A percentile compares a stretch with the other conserved stretches of the same genome.
Evolutionary conservation across 2,113 vertebrate genomes (phyloP).

Genomic region (Isichthys henryi): DNA sequence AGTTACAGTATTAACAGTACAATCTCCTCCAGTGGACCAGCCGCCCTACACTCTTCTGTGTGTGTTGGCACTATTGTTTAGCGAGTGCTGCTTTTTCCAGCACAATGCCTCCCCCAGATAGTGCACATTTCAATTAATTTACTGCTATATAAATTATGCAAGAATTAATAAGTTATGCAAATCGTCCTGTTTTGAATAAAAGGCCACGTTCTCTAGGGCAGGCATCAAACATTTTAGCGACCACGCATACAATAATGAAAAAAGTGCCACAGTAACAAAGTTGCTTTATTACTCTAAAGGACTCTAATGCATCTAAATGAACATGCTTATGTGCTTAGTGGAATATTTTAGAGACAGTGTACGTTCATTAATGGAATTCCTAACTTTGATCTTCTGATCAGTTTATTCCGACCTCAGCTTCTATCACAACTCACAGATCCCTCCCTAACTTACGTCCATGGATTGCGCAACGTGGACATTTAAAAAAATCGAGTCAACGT

Average conservation of each 20-base stretch:
- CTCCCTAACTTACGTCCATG: neutral
- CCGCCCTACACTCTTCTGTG: neutral
- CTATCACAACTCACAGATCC: neutral
- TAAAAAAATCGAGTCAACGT: neutral
- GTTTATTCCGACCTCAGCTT: neutral
- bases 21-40: neutral
- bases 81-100: neutral
- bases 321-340: neutral
- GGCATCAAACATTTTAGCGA: neutral
- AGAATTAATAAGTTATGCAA: conserved; percentile 13
- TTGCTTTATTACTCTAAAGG: neutral
- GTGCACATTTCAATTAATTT: conserved; percentile 12
- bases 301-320: neutral
- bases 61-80: neutral
- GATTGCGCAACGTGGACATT: neutral
- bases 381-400: neutral
- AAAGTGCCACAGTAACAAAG: neutral
- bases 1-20: neutral
- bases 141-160: conserved; percentile 1
- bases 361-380: neutral
- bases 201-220: conserved; percentile 2
- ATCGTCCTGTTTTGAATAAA: neutral
- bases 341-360: neutral
- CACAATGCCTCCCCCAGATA: neutral
- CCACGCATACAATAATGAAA: neutral